These are phyloP conservation scores for Tragelaphus strepsiceros DNA, from an alignment of 2,113 vertebrate genomes.

Conservation along the genomic window DNA sequence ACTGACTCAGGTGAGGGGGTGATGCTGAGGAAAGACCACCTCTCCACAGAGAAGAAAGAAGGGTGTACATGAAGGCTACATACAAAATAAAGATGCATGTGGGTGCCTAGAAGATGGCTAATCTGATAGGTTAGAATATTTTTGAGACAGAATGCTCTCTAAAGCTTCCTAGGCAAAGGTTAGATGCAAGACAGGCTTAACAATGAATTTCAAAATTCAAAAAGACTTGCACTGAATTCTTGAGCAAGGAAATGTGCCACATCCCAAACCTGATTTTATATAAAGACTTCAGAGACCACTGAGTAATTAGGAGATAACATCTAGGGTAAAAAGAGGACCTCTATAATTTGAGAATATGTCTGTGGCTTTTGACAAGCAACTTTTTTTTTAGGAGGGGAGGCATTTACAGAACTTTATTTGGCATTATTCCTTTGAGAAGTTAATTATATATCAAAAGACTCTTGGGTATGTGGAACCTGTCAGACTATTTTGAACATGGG, in stretches of 20 bases:
- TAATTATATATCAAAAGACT: neutral
- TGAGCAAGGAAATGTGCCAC: neutral
- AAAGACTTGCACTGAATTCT: neutral
- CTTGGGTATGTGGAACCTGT: neutral
- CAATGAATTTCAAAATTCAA: neutral
- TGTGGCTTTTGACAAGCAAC: neutral
- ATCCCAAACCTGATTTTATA: neutral
- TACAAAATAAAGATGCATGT: fast-evolving
- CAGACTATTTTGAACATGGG: neutral
- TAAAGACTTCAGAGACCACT: neutral
- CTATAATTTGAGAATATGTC: neutral
- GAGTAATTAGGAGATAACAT: neutral
- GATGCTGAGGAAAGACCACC: neutral
- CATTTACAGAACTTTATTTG: neutral
- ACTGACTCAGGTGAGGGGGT: neutral
- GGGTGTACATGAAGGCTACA: fast-evolving
- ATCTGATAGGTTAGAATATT: neutral
- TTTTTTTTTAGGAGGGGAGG: neutral
- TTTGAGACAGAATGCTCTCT: neutral
- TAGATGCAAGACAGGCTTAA: neutral
- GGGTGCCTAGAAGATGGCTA: fast-evolving
- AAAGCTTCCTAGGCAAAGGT: neutral
- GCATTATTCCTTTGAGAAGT: neutral
- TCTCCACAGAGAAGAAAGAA: neutral
- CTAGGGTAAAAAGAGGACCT: neutral